These are phyloP conservation scores for Gasterosteus aculeatus DNA, from an alignment of 2,113 vertebrate genomes.

Conservation along the genomic window DNA sequence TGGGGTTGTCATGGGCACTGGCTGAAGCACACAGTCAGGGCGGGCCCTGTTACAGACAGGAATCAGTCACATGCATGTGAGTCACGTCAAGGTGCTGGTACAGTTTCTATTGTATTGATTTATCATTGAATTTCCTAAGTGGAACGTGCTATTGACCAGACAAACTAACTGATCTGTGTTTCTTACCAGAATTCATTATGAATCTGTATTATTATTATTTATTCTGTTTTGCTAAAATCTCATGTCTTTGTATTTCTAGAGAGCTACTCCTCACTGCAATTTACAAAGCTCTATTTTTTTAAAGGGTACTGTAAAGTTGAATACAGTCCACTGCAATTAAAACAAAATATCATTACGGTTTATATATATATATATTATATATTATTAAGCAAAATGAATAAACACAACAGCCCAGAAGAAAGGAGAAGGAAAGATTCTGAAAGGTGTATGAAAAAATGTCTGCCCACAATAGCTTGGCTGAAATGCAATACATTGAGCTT, in stretches of 20 bases:
- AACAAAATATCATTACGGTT: background rate
- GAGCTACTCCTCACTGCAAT: background rate
- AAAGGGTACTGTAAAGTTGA: background rate
- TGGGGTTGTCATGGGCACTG: constrained; percentile 55
- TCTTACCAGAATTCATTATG: background rate
- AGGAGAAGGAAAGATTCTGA: constrained; percentile 3
- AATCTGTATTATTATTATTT: background rate
- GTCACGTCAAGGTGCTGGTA: constrained; percentile 20
- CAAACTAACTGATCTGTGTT: background rate
- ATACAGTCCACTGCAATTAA: background rate
- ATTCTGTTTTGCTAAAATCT: background rate
- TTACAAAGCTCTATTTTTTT: background rate
- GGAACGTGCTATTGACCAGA: background rate
- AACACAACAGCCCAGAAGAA: background rate
- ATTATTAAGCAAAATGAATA: no score
- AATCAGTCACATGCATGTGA: constrained; percentile 44
- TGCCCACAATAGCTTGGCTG: constrained; percentile 39
- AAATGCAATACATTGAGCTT: constrained; percentile 70
- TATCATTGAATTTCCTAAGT: background rate
- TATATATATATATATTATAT: background rate
- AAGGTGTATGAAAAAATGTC: constrained; percentile 20
- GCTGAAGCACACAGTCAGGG: constrained; percentile 26
- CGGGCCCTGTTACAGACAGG: constrained; percentile 51
- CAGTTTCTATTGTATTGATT: background rate
- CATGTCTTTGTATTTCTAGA: background rate